Base-by-base conservation (phyloP, 2,797 vertebrate genomes). In the Mionectes olivaceus region DNA sequence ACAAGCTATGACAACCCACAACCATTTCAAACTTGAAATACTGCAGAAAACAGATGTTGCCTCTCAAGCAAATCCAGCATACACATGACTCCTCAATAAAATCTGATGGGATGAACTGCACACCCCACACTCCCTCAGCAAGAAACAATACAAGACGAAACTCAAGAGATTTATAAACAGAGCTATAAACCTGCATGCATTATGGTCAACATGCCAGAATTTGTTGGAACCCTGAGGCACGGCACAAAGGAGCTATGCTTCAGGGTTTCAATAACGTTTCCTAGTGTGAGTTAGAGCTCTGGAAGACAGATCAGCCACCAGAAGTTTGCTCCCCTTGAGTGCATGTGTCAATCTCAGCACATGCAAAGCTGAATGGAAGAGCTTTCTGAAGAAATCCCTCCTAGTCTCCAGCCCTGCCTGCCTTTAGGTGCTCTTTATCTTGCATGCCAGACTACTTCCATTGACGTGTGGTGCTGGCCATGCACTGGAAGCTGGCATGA, bases 1-100 rank as follows among this genome's bases (percentile, higher is more conserved):
- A 87, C 18, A 60, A 78, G 25, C 64, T 65, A 83, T 49, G 32
- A 79, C 32, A 79, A 89, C 9, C n/a, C 53, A 63, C 41, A 81
- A 75, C 39, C 56, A 47, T 84, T 84, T 93, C 33, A 79, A 71
- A 89, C 44, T 46, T 90, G 70, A 96, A 94, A 94, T 70, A 67
- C 67, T 74, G 70, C 67, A 93, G 91, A 96, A 92, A 94, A 76
- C 94, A 95, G 96, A 95, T 96, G 95, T 49, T 87, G 65, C 74
- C 87, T 96, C 93, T 93, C 91, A 57, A 56, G 95, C 88, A 85
- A 94, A 86, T 53, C 56, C 50, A 90, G 49, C 64, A 80, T 11
- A 47, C 24, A 22, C 12, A 17, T 73, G 90, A 84, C 70, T 95
- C 78, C 83, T 90, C 87, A 94, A 83, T 95, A 94, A 96, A 96